Percentiles rank a stretch among this genome's conserved stretches.
These are phyloP conservation scores for Tapirus terrestris DNA, from an alignment of 2,113 vertebrate genomes.

Conservation along the genomic window DNA sequence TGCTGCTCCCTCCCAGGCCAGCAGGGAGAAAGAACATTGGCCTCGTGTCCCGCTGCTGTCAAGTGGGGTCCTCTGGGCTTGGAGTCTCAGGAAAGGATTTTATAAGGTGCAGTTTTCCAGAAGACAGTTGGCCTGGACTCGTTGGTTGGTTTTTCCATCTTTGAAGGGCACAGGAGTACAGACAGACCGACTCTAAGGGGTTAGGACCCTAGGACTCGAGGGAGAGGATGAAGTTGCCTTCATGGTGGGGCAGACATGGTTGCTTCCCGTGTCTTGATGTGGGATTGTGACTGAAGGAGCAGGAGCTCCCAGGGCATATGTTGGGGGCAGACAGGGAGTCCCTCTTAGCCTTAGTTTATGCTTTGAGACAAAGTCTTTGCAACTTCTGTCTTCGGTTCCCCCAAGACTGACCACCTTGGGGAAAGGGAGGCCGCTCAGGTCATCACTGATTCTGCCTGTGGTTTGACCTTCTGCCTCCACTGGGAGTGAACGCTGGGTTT, in stretches of 20 bases:
- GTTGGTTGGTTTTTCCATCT: not conserved
- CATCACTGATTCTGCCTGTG: not conserved
- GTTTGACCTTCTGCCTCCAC: not conserved
- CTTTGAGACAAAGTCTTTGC: not conserved
- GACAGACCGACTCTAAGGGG: not conserved
- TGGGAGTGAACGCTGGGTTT: not conserved
- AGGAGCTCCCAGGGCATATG: not conserved
- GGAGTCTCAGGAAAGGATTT: not conserved
- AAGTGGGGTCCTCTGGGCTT: not conserved
- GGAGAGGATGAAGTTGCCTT: not conserved
- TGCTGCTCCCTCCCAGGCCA: not conserved
- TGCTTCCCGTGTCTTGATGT: not conserved
- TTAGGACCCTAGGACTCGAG: not conserved
- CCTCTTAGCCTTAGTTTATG: not conserved
- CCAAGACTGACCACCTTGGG: not conserved
- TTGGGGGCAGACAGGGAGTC: not conserved
- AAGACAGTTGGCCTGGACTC: not conserved
- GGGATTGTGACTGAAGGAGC: not conserved
- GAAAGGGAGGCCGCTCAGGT: not conserved
- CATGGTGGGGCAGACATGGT: not conserved
- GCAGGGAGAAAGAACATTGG: fast-evolving
- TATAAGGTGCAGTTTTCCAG: not conserved
- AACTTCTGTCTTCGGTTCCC: not conserved
- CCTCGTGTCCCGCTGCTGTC: not conserved
- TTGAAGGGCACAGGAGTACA: not conserved